phyloP scores from a whole-genome alignment of 2,888 invertebrate species.

The Petrophora chlorosata region DNA sequence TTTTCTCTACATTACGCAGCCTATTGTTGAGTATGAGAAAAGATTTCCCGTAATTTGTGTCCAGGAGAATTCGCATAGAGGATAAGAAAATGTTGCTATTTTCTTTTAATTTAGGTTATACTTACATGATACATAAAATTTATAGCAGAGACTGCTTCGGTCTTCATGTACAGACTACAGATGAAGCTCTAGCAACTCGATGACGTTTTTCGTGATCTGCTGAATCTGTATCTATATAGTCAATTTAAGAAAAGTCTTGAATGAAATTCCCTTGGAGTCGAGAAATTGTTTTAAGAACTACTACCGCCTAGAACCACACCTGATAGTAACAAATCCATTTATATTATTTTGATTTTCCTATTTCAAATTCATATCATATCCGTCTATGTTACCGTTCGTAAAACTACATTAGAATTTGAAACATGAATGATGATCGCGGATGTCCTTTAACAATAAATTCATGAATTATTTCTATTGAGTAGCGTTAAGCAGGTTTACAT shows the following conservation, averaged over 20 bases:
- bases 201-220: too few relatives aligned
- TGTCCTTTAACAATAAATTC: conserved; percentile 56
- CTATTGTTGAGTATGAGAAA: conserved; percentile 63
- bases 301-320: neutral
- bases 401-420: conserved; percentile 40
- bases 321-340: neutral
- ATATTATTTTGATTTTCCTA: conserved; percentile 25
- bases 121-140: neutral
- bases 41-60: conserved; percentile 58
- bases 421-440: conserved; percentile 53
- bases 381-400: conserved; percentile 53
- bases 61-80: conserved; percentile 40
- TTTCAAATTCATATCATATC: conserved; percentile 50
- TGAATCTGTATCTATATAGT: too few relatives aligned
- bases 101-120: neutral
- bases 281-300: too few relatives aligned
- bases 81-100: neutral
- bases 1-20: conserved; percentile 62
- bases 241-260: too few relatives aligned
- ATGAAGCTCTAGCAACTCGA: too few relatives aligned
- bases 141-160: too few relatives aligned
- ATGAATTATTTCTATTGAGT: conserved; percentile 37
- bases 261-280: too few relatives aligned
- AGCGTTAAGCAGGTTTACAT: too few relatives aligned
- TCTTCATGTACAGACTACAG: too few relatives aligned